phyloP scores from a whole-genome alignment of 2,113 vertebrate species.

The Oreocharis arfaki region DNA sequence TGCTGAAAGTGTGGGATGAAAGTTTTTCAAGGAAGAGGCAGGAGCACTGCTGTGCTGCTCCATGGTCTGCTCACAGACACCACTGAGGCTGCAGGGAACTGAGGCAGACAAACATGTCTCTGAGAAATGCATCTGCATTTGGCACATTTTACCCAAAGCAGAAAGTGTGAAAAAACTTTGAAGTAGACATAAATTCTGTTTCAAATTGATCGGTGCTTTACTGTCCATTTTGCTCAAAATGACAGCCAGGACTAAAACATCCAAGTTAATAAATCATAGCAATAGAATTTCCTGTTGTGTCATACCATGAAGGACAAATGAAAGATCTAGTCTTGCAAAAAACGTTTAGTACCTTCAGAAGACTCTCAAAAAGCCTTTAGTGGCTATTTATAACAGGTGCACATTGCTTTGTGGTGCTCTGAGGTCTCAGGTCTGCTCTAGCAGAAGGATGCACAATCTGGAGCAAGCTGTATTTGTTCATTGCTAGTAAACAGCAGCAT shows the following conservation, averaged over 20 bases:
- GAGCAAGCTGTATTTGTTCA: background rate
- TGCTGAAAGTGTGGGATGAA: background rate
- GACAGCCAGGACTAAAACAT: background rate
- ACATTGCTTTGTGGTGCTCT: background rate
- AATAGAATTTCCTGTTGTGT: background rate
- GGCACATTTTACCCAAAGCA: background rate
- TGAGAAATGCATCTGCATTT: background rate
- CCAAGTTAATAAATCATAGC: background rate
- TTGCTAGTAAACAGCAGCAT: background rate
- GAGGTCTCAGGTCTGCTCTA: background rate
- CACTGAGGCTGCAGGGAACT: background rate
- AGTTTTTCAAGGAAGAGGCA: background rate
- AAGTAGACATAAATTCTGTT: background rate
- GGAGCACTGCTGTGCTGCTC: background rate
- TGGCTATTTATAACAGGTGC: background rate
- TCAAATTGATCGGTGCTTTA: background rate
- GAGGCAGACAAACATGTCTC: accelerated
- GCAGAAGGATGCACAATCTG: background rate
- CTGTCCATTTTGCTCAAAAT: background rate
- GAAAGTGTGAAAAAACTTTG: background rate
- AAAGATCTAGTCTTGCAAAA: background rate
- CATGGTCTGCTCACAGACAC: background rate
- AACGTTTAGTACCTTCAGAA: background rate
- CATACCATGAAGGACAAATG: background rate
- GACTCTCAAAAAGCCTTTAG: background rate